Percentiles rank a stretch among this genome's conserved stretches.
Evolutionary conservation across 1,140 invertebrate species (phyloP).

Genomic region (Diachasma alloeum): DNA sequence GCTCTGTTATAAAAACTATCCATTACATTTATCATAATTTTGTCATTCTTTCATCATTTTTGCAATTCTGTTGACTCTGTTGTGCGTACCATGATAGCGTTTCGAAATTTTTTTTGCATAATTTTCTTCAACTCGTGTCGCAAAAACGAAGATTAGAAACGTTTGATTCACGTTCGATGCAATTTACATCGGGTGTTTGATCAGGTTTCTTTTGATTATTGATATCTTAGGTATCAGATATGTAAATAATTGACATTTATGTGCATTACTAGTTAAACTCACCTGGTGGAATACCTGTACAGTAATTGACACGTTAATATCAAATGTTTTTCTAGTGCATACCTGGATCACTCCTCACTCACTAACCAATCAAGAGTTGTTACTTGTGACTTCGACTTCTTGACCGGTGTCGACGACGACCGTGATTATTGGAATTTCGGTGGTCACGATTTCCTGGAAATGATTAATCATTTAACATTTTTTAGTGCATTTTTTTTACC

Average conservation of each 20-base stretch:
- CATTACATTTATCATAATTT: constrained; percentile 23
- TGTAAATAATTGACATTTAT: constrained; percentile 39
- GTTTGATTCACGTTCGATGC: background rate
- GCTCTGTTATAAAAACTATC: constrained; percentile 46
- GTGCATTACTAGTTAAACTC: constrained; percentile 63
- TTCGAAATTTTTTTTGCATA: background rate
- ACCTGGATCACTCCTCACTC: constrained; percentile 64
- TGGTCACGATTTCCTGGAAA: constrained; percentile 56
- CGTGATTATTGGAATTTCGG: constrained; percentile 57
- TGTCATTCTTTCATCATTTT: background rate
- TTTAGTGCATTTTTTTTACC: too few species aligned
- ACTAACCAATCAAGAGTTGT: constrained; percentile 67
- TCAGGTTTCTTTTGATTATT: background rate
- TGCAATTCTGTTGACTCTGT: background rate
- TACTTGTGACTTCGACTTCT: constrained; percentile 65
- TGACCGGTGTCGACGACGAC: constrained; percentile 60
- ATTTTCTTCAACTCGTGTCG: background rate
- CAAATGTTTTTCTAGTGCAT: constrained; percentile 59
- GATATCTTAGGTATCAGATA: background rate
- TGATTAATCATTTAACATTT: background rate
- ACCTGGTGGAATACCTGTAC: constrained; percentile 61
- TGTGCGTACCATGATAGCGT: background rate
- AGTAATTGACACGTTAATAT: constrained; percentile 65
- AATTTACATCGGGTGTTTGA: background rate
- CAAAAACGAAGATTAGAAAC: background rate